Percentiles rank a stretch among this genome's conserved stretches.
phyloP scores from a whole-genome alignment of 2,797 vertebrate genomes.

The Eulemur coronatus region DNA sequence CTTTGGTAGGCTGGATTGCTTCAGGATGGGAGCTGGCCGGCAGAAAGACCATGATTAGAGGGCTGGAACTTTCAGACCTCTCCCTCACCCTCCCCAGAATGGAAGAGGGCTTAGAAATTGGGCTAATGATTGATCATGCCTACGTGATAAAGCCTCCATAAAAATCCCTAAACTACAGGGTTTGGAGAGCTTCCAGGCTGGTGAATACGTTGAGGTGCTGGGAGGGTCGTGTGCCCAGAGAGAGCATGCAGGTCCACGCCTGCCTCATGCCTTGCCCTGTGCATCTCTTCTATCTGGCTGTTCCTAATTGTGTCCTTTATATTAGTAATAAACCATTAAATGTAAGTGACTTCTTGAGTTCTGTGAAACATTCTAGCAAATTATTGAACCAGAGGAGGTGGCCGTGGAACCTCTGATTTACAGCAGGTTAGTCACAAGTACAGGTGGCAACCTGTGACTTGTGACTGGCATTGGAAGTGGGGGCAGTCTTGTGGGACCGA shows the following conservation, averaged over 20 bases:
- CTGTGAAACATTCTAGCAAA: not conserved
- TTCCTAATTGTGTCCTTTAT: not conserved
- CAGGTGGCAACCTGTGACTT: not conserved
- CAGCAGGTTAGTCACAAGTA: not conserved
- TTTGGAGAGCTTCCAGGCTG: not conserved
- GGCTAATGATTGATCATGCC: not conserved
- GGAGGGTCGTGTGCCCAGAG: no score
- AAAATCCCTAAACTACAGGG: not conserved
- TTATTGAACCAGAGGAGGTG: no score
- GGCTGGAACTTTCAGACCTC: not conserved
- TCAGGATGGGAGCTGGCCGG: not conserved
- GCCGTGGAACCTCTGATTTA: not conserved
- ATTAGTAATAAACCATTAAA: not conserved
- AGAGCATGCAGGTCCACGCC: not conserved
- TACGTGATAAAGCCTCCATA: not conserved
- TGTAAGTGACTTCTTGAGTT: not conserved
- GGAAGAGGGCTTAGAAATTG: not conserved
- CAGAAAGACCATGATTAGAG: not conserved
- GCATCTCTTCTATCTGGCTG: not conserved
- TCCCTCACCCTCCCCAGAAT: not conserved
- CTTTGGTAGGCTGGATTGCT: not conserved
- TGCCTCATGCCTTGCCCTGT: not conserved
- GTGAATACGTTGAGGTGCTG: not conserved
- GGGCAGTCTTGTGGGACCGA: not conserved
- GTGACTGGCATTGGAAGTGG: not conserved